phyloP scores from a whole-genome alignment of 2,888 invertebrate genomes.

The Fissipunctia ypsillon region DNA sequence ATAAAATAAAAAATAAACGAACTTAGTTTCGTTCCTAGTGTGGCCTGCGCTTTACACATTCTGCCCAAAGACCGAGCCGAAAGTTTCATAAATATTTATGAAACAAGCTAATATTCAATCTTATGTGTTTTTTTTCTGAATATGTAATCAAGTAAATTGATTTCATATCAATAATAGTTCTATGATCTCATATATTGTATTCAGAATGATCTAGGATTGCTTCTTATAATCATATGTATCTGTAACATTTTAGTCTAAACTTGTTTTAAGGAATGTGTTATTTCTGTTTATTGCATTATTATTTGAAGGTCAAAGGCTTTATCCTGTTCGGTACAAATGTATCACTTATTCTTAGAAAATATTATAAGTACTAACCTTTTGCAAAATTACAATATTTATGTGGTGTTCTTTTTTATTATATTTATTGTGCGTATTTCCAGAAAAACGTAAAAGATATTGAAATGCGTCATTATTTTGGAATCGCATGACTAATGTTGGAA shows the following conservation, averaged over 20 bases:
- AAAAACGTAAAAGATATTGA: constrained; percentile 5
- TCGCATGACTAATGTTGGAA: not conserved
- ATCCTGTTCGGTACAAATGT: constrained; percentile 57
- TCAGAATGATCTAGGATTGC: constrained; percentile 26
- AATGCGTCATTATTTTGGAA: not conserved
- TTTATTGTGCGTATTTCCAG: constrained; percentile 18
- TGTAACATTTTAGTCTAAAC: constrained; percentile 54
- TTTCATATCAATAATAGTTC: constrained; percentile 1
- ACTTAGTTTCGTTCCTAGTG: no score
- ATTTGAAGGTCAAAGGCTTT: constrained; percentile 50
- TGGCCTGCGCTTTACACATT: not conserved
- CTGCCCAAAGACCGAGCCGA: not conserved
- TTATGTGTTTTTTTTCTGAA: constrained; percentile 14
- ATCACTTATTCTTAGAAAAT: constrained; percentile 47
- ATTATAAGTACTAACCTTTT: constrained; percentile 26
- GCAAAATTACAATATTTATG: constrained; percentile 4
- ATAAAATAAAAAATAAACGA: no score
- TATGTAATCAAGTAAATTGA: constrained; percentile 15
- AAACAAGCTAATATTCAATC: constrained; percentile 12
- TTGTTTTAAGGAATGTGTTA: constrained; percentile 39
- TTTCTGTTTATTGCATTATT: constrained; percentile 38
- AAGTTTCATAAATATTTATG: constrained; percentile 34
- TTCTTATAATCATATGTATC: constrained; percentile 58
- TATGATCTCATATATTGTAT: no score
- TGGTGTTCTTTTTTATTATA: constrained; percentile 5